Evolutionary conservation across 2,113 vertebrate genomes (phyloP).

Genomic region (Aplodontia rufa): DNA sequence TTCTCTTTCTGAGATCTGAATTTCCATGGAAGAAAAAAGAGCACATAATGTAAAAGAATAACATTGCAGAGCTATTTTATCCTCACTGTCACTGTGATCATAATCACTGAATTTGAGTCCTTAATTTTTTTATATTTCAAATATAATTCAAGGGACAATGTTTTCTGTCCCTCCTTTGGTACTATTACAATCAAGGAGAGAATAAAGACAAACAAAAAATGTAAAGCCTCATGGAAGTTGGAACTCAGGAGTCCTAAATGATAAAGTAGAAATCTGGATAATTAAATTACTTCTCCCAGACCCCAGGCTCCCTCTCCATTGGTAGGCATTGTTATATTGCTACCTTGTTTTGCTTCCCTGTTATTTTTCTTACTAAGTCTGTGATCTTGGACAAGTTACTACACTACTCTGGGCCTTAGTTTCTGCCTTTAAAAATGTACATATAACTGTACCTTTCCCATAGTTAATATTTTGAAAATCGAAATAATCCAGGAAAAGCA

Average conservation of each 20-base stretch:
- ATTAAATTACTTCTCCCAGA: neutral
- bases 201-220: neutral
- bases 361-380: neutral
- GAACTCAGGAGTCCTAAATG: neutral
- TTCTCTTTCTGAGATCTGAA: neutral
- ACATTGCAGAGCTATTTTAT: neutral
- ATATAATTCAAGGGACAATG: neutral
- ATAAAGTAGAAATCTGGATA: neutral
- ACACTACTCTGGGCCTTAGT: neutral
- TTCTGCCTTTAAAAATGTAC: neutral
- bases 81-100: neutral
- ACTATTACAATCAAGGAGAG: neutral
- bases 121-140: neutral
- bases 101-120: neutral
- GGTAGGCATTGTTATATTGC: accelerated
- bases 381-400: neutral
- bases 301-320: accelerated
- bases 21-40: neutral
- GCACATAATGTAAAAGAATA: neutral
- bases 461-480: neutral
- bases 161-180: neutral
- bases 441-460: neutral
- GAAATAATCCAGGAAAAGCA: neutral
- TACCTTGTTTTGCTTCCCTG: neutral
- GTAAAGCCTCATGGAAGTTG: neutral